Evolutionary conservation across 2,113 vertebrate species (phyloP).

Genomic region (Engraulis encrasicolus): DNA sequence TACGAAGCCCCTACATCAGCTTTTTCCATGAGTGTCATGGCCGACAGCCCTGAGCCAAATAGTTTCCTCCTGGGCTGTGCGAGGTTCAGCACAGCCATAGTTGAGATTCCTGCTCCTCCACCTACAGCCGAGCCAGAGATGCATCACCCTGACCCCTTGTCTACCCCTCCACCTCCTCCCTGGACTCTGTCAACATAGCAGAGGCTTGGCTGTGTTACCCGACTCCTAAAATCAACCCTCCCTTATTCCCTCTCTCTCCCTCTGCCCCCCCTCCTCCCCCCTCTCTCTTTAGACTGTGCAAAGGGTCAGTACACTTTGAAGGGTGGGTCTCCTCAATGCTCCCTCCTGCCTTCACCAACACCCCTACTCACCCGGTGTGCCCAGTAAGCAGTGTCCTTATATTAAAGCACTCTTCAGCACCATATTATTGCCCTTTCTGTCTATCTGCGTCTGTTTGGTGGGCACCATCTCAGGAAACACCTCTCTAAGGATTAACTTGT

Average conservation of each 20-base stretch:
- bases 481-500: background rate
- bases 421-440: background rate
- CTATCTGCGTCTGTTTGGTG: background rate
- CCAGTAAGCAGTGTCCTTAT: background rate
- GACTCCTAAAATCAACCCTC: background rate
- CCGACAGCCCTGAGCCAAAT: background rate
- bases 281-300: too few species aligned
- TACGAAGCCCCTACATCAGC: too few species aligned
- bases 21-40: background rate
- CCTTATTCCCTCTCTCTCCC: too few species aligned
- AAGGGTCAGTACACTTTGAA: too few species aligned
- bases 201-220: background rate
- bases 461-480: background rate
- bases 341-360: too few species aligned
- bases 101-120: background rate
- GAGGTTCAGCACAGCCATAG: background rate
- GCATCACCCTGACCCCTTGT: background rate
- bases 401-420: background rate
- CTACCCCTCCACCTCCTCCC: background rate
- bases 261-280: too few species aligned
- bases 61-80: conserved; percentile 2
- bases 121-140: background rate
- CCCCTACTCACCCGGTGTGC: background rate
- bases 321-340: too few species aligned
- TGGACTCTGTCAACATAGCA: background rate